These are phyloP conservation scores for Trichosurus vulpecula DNA, from an alignment of 2,797 vertebrate genomes.

Conservation along the genomic window DNA sequence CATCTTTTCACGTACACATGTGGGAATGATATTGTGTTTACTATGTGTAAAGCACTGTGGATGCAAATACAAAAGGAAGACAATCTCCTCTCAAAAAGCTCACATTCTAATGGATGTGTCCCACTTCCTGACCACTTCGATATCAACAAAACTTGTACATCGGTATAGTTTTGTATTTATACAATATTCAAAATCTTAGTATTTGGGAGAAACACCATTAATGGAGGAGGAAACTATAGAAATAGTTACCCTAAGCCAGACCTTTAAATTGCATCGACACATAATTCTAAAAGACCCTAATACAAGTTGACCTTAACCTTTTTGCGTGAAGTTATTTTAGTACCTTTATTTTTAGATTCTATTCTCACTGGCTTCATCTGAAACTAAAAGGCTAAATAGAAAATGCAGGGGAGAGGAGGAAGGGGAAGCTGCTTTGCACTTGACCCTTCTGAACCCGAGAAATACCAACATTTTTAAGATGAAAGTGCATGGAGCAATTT, in stretches of 20 bases:
- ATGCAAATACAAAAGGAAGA: not conserved
- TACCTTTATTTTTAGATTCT: constrained; percentile 29
- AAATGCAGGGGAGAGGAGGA: not conserved
- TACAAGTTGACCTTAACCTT: not conserved
- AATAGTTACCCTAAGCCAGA: not conserved
- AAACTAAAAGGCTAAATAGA: constrained; percentile 35
- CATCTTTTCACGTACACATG: not conserved
- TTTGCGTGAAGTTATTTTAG: not conserved
- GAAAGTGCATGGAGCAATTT: not conserved
- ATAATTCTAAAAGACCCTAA: not conserved
- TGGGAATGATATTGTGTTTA: not conserved
- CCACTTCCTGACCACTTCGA: not conserved
- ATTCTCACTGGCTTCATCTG: constrained; percentile 15
- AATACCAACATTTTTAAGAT: constrained; percentile 44
- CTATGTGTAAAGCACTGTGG: not conserved
- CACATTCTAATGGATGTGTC: not conserved
- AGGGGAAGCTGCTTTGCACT: not conserved
- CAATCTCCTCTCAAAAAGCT: not conserved
- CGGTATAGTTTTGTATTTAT: not conserved
- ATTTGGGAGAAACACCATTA: not conserved
- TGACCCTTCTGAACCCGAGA: constrained; percentile 57
- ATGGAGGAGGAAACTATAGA: not conserved
- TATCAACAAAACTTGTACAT: not conserved
- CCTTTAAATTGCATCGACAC: not conserved
- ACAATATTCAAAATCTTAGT: not conserved